A percentile compares a stretch with the other conserved stretches of the same genome.
Conservation (phyloP, 2,113 vertebrate species). For the Pseudorasbora parva region DNA sequence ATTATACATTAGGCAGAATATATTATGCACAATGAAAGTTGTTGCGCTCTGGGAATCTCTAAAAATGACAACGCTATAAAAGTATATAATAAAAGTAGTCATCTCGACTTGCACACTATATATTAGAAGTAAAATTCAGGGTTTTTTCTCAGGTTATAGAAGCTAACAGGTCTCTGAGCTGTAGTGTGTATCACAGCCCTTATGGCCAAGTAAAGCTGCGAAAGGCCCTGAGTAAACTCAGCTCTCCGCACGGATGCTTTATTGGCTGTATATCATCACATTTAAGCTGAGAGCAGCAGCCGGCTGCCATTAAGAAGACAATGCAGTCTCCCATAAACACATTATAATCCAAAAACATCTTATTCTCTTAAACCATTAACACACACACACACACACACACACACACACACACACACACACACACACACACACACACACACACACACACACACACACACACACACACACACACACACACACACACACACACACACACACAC, state of each 20-base stretch:
- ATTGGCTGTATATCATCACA: slow-evolving; percentile 29
- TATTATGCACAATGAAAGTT: no score
- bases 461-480: slow-evolving; percentile 11
- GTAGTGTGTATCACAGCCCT: slow-evolving; percentile 2
- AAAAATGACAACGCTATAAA: no score
- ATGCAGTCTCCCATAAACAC: slow-evolving; percentile 27
- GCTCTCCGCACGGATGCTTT: neutral
- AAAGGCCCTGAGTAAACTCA: slow-evolving; percentile 4
- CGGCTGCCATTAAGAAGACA: slow-evolving; percentile 54
- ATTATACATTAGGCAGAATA: no score
- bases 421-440: slow-evolving; percentile 23
- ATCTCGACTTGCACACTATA: neutral
- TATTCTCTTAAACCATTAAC: slow-evolving; percentile 60
- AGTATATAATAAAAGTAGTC: neutral
- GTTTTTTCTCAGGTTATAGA: neutral
- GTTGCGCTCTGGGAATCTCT: no score
- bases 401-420: slow-evolving; percentile 18
- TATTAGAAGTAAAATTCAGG: neutral
- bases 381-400: neutral
- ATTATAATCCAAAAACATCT: slow-evolving; percentile 58
- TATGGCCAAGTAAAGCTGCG: neutral
- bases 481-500: neutral
- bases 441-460: slow-evolving; percentile 19
- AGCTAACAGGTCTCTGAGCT: slow-evolving; percentile 5
- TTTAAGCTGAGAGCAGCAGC: slow-evolving; percentile 63